Evolutionary conservation across 2,797 vertebrate species (phyloP).

Genomic region (Mus spretus): DNA sequence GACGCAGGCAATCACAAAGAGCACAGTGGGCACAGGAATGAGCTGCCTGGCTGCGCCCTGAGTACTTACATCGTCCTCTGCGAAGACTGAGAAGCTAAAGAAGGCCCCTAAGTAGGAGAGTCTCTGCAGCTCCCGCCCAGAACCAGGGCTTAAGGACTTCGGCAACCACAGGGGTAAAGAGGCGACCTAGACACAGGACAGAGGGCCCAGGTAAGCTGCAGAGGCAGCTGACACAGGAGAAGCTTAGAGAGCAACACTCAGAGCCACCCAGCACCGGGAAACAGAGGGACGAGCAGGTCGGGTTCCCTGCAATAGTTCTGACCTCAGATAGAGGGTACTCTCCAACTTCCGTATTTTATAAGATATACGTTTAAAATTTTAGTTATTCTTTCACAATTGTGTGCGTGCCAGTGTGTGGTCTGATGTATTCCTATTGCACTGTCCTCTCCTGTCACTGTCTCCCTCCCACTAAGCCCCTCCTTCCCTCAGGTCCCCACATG

Average conservation of each 20-base stretch:
- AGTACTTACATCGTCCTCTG: constrained; percentile 97
- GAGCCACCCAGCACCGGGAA: not conserved
- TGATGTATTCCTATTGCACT: not conserved
- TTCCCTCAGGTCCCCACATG: not conserved
- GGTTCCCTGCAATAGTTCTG: not conserved
- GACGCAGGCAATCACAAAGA: constrained; percentile 1
- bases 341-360: not conserved
- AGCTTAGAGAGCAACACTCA: fast-evolving
- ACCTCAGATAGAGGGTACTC: not conserved
- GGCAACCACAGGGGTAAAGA: constrained; percentile 97
- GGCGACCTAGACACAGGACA: constrained; percentile 89
- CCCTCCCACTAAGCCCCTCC: not conserved
- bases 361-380: too few species aligned
- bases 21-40: fast-evolving
- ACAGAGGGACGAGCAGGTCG: not conserved
- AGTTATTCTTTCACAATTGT: not conserved
- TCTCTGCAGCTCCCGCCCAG: constrained; percentile 97
- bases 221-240: fast-evolving
- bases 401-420: not conserved
- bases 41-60: not conserved
- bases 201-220: not conserved
- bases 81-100: constrained; percentile 98
- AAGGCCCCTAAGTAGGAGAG: constrained; percentile 97
- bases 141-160: constrained; percentile 95
- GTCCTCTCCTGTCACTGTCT: not conserved